Percentiles rank a stretch among this genome's conserved stretches.
phyloP scores from a whole-genome alignment of 2,113 vertebrate species.

The Clarias magur region DNA sequence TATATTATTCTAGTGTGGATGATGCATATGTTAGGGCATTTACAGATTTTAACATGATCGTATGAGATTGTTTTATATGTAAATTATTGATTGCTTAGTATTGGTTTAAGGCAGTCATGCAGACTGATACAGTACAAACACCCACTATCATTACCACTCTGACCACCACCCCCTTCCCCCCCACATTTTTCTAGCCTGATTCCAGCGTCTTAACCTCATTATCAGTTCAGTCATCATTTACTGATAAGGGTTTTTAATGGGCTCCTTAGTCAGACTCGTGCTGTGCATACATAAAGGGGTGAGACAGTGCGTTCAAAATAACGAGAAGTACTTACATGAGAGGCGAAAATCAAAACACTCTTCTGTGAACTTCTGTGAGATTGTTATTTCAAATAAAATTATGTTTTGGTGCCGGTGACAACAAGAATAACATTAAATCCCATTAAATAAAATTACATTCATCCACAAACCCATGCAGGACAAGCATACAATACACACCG shows the following conservation, averaged over 20 bases:
- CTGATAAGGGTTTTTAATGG: slow-evolving; percentile 45
- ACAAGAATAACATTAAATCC: slow-evolving; percentile 3
- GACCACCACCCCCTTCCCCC: neutral
- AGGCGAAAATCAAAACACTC: neutral
- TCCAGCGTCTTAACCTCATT: slow-evolving; percentile 18
- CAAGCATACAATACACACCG: slow-evolving; percentile 9
- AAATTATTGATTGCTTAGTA: neutral
- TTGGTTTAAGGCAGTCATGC: neutral
- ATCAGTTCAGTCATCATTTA: slow-evolving; percentile 39
- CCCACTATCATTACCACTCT: neutral
- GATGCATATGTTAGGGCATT: neutral
- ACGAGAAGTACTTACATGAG: neutral
- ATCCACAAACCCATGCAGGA: neutral
- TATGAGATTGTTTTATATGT: neutral
- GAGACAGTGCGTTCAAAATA: neutral
- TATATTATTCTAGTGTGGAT: neutral
- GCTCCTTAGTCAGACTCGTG: slow-evolving; percentile 28
- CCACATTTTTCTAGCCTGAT: slow-evolving; percentile 23
- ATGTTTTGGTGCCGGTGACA: neutral
- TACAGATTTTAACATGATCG: neutral
- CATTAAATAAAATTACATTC: neutral
- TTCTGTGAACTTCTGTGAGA: neutral
- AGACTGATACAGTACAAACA: neutral
- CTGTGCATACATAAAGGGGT: neutral
- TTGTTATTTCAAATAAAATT: neutral